phyloP scores from a whole-genome alignment of 2,113 vertebrate species.

The Nycticorax nycticorax region DNA sequence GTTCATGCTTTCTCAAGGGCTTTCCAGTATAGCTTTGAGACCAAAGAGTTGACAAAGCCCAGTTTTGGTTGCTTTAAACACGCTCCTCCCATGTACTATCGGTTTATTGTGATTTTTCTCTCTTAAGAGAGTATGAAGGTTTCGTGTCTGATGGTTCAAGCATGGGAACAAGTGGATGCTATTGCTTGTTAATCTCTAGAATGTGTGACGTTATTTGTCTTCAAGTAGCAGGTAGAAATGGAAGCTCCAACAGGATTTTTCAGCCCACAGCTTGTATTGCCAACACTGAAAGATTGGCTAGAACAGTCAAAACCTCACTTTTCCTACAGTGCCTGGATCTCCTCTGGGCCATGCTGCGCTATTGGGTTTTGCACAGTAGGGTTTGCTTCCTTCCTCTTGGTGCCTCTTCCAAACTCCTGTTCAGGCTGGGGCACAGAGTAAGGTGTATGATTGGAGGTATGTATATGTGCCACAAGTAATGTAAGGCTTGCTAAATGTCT shows the following conservation, averaged over 20 bases:
- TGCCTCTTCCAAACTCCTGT: background rate
- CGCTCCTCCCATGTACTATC: fast-evolving
- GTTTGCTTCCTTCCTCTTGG: background rate
- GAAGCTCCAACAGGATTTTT: background rate
- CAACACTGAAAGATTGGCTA: background rate
- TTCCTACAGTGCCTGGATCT: background rate
- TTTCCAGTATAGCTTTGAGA: background rate
- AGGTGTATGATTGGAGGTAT: background rate
- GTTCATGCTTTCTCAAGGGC: background rate
- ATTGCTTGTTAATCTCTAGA: background rate
- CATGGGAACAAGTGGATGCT: background rate
- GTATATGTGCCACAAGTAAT: background rate
- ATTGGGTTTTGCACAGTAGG: too few species aligned
- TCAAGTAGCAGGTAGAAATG: background rate
- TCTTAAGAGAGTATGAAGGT: background rate
- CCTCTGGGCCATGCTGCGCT: background rate
- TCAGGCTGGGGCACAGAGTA: background rate
- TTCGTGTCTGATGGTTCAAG: background rate
- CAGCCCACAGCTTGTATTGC: background rate
- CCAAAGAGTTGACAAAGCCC: background rate
- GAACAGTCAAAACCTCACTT: background rate
- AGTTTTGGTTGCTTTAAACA: background rate
- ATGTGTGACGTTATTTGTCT: background rate
- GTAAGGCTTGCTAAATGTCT: background rate
- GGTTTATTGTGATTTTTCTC: background rate